These are phyloP conservation scores for Drosophila pseudoananassae DNA, from an alignment of 1,140 invertebrate species.

Conservation along the genomic window DNA sequence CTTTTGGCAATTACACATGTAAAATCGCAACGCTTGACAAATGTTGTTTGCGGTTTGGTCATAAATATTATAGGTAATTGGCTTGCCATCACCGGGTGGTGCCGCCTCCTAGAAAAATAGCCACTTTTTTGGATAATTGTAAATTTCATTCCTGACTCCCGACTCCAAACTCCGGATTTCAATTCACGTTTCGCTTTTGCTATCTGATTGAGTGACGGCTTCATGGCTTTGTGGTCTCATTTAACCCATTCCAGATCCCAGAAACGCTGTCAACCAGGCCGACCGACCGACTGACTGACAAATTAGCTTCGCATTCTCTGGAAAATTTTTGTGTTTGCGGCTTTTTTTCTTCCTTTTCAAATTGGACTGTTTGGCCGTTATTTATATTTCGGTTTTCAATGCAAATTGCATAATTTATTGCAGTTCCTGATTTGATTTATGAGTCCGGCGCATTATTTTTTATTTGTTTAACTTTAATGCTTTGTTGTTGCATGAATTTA, in stretches of 20 bases:
- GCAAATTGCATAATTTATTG: constrained; percentile 75
- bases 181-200: constrained; percentile 49
- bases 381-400: constrained; percentile 67
- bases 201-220: constrained; percentile 68
- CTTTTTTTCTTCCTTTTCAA: constrained; percentile 27
- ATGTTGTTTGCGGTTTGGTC: constrained; percentile 61
- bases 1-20: constrained; percentile 46
- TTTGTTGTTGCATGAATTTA: constrained; percentile 44
- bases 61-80: constrained; percentile 75
- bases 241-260: background rate
- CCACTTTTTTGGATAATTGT: constrained; percentile 58
- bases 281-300: constrained; percentile 47
- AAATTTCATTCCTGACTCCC: constrained; percentile 42
- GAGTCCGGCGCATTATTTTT: constrained; percentile 38
- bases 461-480: constrained; percentile 49
- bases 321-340: constrained; percentile 34
- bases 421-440: constrained; percentile 65
- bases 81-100: background rate
- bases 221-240: constrained; percentile 41
- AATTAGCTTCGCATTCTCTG: constrained; percentile 69
- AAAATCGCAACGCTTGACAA: constrained; percentile 52
- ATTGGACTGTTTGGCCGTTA: constrained; percentile 41
- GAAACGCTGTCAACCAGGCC: background rate
- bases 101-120: constrained; percentile 15
- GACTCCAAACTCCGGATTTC: constrained; percentile 30